Evolutionary conservation across 2,113 vertebrate genomes (phyloP).

Genomic region (Syngnathus floridae): DNA sequence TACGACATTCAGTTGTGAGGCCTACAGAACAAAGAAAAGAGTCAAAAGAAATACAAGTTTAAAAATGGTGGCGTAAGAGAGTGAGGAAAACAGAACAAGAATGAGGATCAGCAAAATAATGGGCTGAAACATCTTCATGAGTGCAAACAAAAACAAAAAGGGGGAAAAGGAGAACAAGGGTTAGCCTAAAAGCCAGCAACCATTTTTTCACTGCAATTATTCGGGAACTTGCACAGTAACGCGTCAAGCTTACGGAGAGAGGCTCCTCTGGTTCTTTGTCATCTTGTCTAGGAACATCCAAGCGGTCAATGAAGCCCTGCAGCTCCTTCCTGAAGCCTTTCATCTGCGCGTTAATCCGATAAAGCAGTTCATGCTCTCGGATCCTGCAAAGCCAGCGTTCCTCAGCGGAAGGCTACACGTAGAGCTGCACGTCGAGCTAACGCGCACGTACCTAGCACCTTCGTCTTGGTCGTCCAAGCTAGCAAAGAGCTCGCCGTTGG

Average conservation of each 20-base stretch:
- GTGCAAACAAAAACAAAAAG: slow-evolving; percentile 8
- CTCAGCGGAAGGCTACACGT: too few relatives aligned
- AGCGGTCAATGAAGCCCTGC: slow-evolving; percentile 92
- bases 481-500: slow-evolving; percentile 89
- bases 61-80: slow-evolving; percentile 98
- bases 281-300: slow-evolving; percentile 93
- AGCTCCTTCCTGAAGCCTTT: slow-evolving; percentile 96
- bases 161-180: slow-evolving; percentile 40
- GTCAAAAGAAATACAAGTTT: slow-evolving; percentile 97
- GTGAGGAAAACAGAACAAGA: slow-evolving; percentile 97
- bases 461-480: slow-evolving; percentile 93
- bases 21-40: slow-evolving; percentile 97
- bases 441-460: slow-evolving; percentile 71
- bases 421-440: too few relatives aligned
- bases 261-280: slow-evolving; percentile 86
- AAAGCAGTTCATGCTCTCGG: slow-evolving; percentile 93
- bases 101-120: slow-evolving; percentile 99
- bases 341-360: slow-evolving; percentile 97
- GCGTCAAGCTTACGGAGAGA: slow-evolving; percentile 84
- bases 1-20: slow-evolving; percentile 19
- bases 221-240: background rate
- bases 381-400: slow-evolving; percentile 62
- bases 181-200: slow-evolving; percentile 8
- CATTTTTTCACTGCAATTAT: too few relatives aligned
- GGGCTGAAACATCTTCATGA: slow-evolving; percentile 98